Evolutionary conservation across 2,888 invertebrate genomes (phyloP).

Genomic region (Drosophila setosimentum): DNA sequence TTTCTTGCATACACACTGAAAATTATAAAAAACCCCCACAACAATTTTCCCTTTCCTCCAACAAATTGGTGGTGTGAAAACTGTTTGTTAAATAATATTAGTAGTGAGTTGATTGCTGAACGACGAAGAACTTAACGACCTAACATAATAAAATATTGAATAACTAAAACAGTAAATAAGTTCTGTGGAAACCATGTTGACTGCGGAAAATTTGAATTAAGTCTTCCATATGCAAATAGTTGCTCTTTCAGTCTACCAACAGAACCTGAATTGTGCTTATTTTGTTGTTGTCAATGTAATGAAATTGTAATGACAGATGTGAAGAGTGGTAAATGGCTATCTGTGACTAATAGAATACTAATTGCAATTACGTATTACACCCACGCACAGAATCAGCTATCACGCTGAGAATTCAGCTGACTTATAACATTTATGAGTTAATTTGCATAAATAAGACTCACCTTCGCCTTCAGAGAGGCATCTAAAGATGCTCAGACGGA

Average conservation of each 20-base stretch:
- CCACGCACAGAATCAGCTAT: conserved; percentile 31
- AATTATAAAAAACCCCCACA: background rate
- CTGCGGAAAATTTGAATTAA: background rate
- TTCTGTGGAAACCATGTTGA: background rate
- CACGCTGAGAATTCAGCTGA: conserved; percentile 59
- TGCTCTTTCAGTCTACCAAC: conserved; percentile 5
- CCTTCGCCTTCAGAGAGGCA: conserved; percentile 59
- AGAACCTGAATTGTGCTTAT: background rate
- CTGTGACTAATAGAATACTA: conserved; percentile 30
- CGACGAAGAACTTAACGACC: too few relatives aligned
- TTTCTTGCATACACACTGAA: background rate
- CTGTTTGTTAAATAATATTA: background rate
- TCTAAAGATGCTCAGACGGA: conserved; percentile 66
- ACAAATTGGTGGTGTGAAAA: conserved; percentile 11
- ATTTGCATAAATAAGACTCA: conserved; percentile 69
- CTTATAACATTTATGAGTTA: conserved; percentile 53
- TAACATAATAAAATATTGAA: background rate
- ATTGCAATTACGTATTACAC: conserved; percentile 52
- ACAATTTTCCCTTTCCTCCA: background rate
- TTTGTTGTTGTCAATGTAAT: conserved; percentile 11
- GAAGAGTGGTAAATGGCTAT: background rate
- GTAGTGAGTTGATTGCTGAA: background rate
- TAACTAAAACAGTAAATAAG: background rate
- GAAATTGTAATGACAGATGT: conserved; percentile 16
- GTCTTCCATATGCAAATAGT: background rate